Evolutionary conservation across 1,140 invertebrate species (phyloP), one percentile per base, ranked within the genome.

Genomic region (Diplogasteroides magnus): DNA sequence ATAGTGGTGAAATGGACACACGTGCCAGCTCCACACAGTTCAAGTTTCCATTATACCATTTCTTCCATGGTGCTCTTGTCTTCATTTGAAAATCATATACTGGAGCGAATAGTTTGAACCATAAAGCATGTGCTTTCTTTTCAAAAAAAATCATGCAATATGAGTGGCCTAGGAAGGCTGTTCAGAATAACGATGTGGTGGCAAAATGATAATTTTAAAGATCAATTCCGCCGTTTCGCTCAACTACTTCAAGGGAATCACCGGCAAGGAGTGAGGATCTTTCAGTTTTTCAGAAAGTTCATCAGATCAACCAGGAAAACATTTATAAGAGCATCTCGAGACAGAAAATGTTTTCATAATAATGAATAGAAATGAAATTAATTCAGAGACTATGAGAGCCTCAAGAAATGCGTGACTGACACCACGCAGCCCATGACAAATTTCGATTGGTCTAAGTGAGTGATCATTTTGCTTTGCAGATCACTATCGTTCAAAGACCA

Each of bases 151-250:
- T n/a, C n/a, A n/a, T n/a, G n/a, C n/a, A n/a, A n/a, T n/a, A n/a
- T n/a, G n/a, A n/a, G n/a, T n/a, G n/a, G n/a, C n/a, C n/a, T n/a
- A n/a, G n/a, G n/a, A n/a, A n/a, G n/a, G n/a, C n/a, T n/a, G n/a
- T n/a, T n/a, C n/a, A n/a, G n/a, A n/a, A n/a, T n/a, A n/a, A n/a
- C n/a, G n/a, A n/a, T n/a, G n/a, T n/a, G n/a, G n/a, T n/a, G n/a
- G n/a, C n/a, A n/a, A n/a, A n/a, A n/a, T n/a, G n/a, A n/a, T n/a
- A 48, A 48, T 11, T 48, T 11, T 48, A 11, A 6, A 48, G 37
- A 63, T 72, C 65, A 72, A 72, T 37, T 72, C 70, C n/a, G 70
- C 70, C n/a, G 70, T 72, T 6, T 68, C 70, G 3, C 70, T 72
- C 6, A 31, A 55, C 3, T 72, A 72, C 60, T 72, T 67, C 64